These are phyloP conservation scores for Panzeria rudis DNA, from an alignment of 2,888 invertebrate species.

Conservation along the genomic window DNA sequence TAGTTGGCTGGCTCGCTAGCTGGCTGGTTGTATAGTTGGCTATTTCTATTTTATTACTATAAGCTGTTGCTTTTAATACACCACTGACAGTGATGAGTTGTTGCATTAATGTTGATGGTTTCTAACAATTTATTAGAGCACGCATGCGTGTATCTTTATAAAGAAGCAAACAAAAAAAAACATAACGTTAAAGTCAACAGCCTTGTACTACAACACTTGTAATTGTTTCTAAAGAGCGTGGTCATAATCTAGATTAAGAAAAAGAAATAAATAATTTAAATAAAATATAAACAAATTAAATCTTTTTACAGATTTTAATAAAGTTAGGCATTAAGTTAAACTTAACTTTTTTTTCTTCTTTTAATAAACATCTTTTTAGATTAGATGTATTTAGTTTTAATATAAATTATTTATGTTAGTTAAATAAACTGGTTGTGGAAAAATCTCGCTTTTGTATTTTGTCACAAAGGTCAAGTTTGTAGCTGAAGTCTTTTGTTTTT, in stretches of 20 bases:
- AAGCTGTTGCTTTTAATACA: slow-evolving; percentile 73
- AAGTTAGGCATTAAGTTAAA: not conserved
- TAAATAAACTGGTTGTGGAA: slow-evolving; percentile 2
- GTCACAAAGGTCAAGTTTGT: slow-evolving; percentile 38
- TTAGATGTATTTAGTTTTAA: not conserved
- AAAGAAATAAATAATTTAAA: not conserved
- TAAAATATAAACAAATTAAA: not conserved
- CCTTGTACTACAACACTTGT: slow-evolving; percentile 66
- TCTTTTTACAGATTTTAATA: not conserved
- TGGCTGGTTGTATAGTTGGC: slow-evolving; percentile 23
- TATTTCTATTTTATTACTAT: slow-evolving; percentile 64
- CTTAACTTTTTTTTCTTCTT: not conserved
- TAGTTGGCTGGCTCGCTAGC: not conserved
- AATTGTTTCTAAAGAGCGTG: slow-evolving; percentile 61
- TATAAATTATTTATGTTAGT: not conserved
- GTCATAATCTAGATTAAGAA: slow-evolving; percentile 39
- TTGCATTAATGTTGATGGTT: slow-evolving; percentile 80
- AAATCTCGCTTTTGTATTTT: not conserved
- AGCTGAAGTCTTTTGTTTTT: slow-evolving; percentile 24
- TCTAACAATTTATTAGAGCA: slow-evolving; percentile 80
- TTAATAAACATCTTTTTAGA: not conserved
- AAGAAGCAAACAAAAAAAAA: not conserved
- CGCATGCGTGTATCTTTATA: slow-evolving; percentile 73
- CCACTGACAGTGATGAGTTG: slow-evolving; percentile 82
- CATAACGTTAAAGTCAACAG: slow-evolving; percentile 69